Conservation (phyloP, 2,113 vertebrate species). For the Ictalurus furcatus region DNA sequence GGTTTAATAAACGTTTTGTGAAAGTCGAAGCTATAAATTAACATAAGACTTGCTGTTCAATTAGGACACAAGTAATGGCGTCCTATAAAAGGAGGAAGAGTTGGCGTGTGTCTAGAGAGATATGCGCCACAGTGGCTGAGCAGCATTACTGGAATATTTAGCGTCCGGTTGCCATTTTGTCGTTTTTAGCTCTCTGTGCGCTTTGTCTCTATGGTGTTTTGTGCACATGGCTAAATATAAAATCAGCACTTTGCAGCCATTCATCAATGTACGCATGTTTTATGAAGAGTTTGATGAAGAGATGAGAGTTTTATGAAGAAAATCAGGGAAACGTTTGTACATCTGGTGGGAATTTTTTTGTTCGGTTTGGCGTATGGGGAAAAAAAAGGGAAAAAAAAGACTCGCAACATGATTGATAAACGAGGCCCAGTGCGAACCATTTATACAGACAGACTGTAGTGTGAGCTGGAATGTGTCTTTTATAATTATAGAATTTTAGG, state of each 20-base stretch:
- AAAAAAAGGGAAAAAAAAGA: neutral
- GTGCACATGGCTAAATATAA: neutral
- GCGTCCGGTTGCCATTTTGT: neutral
- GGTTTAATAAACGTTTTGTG: neutral
- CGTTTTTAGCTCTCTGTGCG: neutral
- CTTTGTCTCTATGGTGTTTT: neutral
- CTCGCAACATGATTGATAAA: neutral
- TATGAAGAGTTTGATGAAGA: neutral
- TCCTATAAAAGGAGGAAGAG: too few relatives aligned
- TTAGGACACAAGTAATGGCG: neutral
- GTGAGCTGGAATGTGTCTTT: neutral
- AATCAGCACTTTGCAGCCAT: neutral
- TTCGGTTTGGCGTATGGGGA: neutral
- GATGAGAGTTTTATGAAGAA: neutral
- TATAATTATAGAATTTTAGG: too few relatives aligned
- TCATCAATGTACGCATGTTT: neutral
- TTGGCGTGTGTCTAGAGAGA: neutral
- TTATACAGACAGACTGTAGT: neutral
- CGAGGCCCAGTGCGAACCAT: neutral
- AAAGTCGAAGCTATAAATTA: neutral
- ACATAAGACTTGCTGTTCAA: neutral
- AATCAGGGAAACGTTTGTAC: neutral
- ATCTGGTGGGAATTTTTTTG: neutral
- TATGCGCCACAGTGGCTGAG: neutral
- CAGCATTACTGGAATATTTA: neutral